A percentile compares a stretch with the other conserved stretches of the same genome.
Conservation (phyloP, 2,888 invertebrate genomes). For the Hybos culiciformis region DNA sequence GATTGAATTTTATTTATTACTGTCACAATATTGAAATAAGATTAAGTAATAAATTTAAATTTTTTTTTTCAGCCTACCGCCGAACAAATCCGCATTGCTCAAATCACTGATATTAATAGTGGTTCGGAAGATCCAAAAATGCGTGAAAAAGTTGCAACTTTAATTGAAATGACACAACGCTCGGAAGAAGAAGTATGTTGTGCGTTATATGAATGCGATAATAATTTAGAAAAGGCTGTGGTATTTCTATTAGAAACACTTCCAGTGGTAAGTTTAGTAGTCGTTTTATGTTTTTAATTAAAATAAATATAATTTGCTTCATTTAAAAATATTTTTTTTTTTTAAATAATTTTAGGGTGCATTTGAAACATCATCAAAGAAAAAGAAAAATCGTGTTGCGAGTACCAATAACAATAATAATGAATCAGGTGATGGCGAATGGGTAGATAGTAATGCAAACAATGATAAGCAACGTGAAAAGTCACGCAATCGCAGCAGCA, state of each 20-base stretch:
- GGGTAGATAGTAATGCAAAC: constrained; percentile 30
- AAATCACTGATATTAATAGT: constrained; percentile 57
- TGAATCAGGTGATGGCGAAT: constrained; percentile 37
- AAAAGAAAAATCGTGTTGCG: constrained; percentile 67
- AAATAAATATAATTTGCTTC: background rate
- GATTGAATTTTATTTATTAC: background rate
- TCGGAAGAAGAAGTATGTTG: constrained; percentile 83
- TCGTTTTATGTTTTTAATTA: background rate
- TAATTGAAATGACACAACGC: constrained; percentile 83
- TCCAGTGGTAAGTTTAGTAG: constrained; percentile 29
- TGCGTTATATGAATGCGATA: constrained; percentile 85
- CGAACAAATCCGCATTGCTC: constrained; percentile 73
- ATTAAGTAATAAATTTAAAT: background rate
- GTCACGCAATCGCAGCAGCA: constrained; percentile 33
- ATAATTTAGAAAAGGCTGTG: constrained; percentile 63
- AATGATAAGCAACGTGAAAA: constrained; percentile 33
- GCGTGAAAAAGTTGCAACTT: constrained; percentile 57
- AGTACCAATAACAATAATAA: constrained; percentile 40
- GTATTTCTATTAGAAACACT: constrained; percentile 34
- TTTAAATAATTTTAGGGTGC: constrained; percentile 44
- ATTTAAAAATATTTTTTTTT: background rate
- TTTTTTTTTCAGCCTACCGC: constrained; percentile 49
- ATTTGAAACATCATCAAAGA: constrained; percentile 77
- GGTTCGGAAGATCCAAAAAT: constrained; percentile 47
- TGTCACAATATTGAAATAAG: background rate